These are phyloP conservation scores for Pterocles gutturalis DNA, from an alignment of 2,113 vertebrate genomes.

Conservation along the genomic window DNA sequence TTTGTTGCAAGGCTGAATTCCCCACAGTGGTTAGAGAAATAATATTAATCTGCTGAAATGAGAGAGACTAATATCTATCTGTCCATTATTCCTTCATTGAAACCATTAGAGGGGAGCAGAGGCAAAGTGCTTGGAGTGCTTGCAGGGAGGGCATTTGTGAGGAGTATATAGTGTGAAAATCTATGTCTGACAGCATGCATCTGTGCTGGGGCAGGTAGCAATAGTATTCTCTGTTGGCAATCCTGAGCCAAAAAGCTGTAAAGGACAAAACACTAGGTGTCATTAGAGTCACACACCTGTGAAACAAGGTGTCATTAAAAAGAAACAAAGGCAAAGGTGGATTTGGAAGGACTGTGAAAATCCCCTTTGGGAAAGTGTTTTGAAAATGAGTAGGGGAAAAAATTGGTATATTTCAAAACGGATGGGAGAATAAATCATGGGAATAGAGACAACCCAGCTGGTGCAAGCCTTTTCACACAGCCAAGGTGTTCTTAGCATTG, in stretches of 20 bases:
- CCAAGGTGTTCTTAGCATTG: not conserved
- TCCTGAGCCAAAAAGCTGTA: not conserved
- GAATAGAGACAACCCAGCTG: not conserved
- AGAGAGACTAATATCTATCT: conserved; percentile 3
- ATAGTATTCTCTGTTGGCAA: not conserved
- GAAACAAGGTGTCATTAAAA: conserved; percentile 40
- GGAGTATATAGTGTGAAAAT: not conserved
- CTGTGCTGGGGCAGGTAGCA: accelerated
- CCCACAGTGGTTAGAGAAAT: not conserved
- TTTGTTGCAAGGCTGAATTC: not conserved
- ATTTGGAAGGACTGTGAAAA: not conserved
- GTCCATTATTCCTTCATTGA: not conserved
- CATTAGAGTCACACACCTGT: conserved; percentile 4
- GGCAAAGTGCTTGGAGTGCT: not conserved
- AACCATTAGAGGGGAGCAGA: not conserved
- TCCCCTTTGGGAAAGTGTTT: not conserved
- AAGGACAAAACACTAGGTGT: not conserved
- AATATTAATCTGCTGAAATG: conserved; percentile 2
- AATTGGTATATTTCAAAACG: not conserved
- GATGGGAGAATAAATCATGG: conserved; percentile 13
- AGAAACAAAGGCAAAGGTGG: conserved; percentile 2
- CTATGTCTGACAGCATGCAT: not conserved
- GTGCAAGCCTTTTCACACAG: not conserved
- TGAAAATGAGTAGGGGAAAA: not conserved
- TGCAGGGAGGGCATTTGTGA: not conserved